phyloP scores from a whole-genome alignment of 2,888 invertebrate species.

The Lithodes maja region DNA sequence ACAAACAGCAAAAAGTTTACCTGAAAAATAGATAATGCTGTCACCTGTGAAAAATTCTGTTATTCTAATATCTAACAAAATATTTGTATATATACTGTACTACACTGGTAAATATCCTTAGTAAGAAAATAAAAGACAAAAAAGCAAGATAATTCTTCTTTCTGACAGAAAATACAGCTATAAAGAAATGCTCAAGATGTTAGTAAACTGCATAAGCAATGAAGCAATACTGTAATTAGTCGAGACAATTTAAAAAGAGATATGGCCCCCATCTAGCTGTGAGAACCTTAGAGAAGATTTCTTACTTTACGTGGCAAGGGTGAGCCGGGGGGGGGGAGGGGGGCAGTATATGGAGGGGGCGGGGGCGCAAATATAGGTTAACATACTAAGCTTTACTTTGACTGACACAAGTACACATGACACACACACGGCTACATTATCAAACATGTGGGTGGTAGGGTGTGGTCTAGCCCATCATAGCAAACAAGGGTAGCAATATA shows the following conservation, averaged over 20 bases:
- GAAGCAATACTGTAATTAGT: background rate
- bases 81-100: background rate
- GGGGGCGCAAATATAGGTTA: background rate
- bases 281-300: background rate
- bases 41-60: slow-evolving; percentile 61
- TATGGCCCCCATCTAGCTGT: background rate
- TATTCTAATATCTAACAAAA: background rate
- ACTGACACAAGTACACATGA: too few species aligned
- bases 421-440: too few species aligned
- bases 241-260: background rate
- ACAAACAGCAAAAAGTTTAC: slow-evolving; percentile 36
- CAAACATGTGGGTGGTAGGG: too few species aligned
- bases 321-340: background rate
- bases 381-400: background rate
- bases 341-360: background rate
- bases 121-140: background rate
- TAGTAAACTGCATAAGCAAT: background rate
- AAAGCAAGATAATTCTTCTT: background rate
- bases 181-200: background rate
- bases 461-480: too few species aligned
- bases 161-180: background rate
- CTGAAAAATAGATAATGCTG: slow-evolving; percentile 53
- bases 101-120: background rate
- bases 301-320: background rate
- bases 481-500: too few species aligned